Base-by-base conservation (phyloP, 53 echinoderm and acorn worm species). In the Pentamera pediparva region DNA sequence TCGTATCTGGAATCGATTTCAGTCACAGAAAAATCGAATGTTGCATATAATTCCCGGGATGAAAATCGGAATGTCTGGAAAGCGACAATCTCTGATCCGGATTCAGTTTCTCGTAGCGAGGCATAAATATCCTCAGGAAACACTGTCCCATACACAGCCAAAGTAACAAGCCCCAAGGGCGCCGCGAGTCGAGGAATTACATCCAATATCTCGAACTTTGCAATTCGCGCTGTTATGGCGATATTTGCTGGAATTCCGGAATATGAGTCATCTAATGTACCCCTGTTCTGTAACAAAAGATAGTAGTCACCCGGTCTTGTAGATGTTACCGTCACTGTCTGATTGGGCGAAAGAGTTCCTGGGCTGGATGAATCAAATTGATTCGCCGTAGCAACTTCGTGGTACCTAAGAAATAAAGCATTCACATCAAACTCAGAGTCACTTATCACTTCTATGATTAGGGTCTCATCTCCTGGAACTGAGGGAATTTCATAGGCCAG, bases 231-330 rank as follows among this genome's bases (percentile, higher is more conserved):
- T n/a, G 73, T 33, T 31, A 72, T 21, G 5, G 33, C 33, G 19
- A 53, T 53, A 4, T 52, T 35, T 5, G 54, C 51, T 0, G 35
- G 35, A n/a, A 19, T 22, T 30, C 21, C 37, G 22, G 52, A 31
- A 26, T 15, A 1, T 33, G n/a, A 3, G 19, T 20, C 35, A 24
- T 52, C 52, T 54, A 72, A 35, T 6, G 32, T 37, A 54, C 73
- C 73, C 25, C 37, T 72, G 36, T 72, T 72, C 55, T 72, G 73
- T n/a, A 72, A 9, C 11, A 72, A 22, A 8, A 72, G 35, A 30
- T 72, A 72, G 21, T 72, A 72, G 22, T 54, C 36, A 36, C 73
- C 73, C 37, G 35, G 73, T 20, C 55, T 27, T 25, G 73, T 72
- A n/a, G 73, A 37, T 49, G 73, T 8, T 33, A 53, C 8, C 17